Evolutionary conservation across 2,888 invertebrate genomes (phyloP).

Genomic region (Troglohyphantes excavatus): DNA sequence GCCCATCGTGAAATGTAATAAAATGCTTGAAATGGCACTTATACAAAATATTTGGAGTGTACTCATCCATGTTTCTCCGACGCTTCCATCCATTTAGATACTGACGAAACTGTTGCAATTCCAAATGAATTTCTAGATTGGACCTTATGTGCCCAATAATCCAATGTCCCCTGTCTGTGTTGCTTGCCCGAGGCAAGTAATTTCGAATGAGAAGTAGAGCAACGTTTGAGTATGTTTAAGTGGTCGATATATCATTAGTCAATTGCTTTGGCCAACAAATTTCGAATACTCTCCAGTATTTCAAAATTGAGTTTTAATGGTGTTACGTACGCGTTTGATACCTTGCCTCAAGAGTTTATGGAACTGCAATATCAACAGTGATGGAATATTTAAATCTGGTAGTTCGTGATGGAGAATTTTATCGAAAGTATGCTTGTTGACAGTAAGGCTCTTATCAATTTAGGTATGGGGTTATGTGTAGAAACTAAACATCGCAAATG

Average conservation of each 20-base stretch:
- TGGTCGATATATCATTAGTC: constrained; percentile 31
- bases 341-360: background rate
- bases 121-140: constrained; percentile 36
- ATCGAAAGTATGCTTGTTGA: too few relatives aligned
- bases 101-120: background rate
- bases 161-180: background rate
- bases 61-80: background rate
- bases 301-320: background rate
- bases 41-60: background rate
- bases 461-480: too few relatives aligned
- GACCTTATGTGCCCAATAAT: background rate
- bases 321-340: background rate
- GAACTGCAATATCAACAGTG: constrained; percentile 2
- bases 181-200: background rate
- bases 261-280: background rate
- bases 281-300: background rate
- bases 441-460: too few relatives aligned
- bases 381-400: background rate
- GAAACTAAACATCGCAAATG: too few relatives aligned
- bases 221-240: background rate
- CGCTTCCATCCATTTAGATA: background rate
- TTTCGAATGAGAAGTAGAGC: constrained; percentile 4
- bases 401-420: too few relatives aligned
- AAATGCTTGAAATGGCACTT: too few relatives aligned
- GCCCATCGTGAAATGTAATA: too few relatives aligned